Conservation (phyloP, 2,113 vertebrate genomes). For the Spheniscus mendiculus region DNA sequence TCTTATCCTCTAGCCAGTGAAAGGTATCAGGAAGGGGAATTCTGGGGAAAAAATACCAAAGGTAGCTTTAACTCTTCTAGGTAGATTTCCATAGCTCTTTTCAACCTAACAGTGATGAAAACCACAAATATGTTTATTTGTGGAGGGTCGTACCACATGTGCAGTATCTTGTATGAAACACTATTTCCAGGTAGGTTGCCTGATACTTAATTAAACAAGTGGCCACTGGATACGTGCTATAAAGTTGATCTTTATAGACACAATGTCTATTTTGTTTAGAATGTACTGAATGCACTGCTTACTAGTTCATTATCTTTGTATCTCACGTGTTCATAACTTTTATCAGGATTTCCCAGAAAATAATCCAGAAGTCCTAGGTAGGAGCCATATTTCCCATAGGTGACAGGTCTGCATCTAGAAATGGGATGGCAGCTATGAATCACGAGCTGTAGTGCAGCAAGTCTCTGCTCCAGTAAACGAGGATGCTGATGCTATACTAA, state of each 20-base stretch:
- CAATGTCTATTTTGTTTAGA: neutral
- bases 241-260: rapidly evolving
- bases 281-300: neutral
- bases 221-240: neutral
- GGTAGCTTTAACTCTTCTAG: neutral
- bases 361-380: neutral
- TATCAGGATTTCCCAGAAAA: neutral
- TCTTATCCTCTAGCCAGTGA: neutral
- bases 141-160: neutral
- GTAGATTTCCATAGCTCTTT: neutral
- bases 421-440: neutral
- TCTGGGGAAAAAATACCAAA: neutral
- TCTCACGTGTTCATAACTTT: neutral
- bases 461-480: neutral
- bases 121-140: neutral
- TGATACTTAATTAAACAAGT: neutral
- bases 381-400: neutral
- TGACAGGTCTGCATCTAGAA: neutral
- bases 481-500: neutral
- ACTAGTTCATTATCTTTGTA: neutral
- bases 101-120: neutral
- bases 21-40: neutral
- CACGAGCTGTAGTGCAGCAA: neutral
- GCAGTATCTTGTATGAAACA: neutral
- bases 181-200: neutral